Evolutionary conservation across 2,888 invertebrate genomes (phyloP), one percentile per base, ranked within the genome.

Genomic region (Chironomus tentans): DNA sequence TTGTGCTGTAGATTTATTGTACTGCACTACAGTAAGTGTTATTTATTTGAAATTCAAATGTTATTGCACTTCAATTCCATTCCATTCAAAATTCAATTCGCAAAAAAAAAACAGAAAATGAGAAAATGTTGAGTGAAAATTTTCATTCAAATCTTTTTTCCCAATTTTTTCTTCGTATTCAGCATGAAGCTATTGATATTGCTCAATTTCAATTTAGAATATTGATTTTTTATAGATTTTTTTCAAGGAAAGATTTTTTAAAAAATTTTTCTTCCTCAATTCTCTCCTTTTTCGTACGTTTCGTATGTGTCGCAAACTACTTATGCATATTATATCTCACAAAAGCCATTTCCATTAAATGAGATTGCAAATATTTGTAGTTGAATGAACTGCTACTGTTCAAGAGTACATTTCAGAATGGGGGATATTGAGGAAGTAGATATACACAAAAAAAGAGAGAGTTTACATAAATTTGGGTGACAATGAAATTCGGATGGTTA

Each of bases 161-260:
- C 38, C 38, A 38, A 38, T 38, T 38, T 38, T 10, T 38, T 38
- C 38, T 38, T 38, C 38, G 10, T 38, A 38, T 38, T 38, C 38
- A 38, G 38, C 38, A 38, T 38, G 10, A 38, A 21, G 65, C 65
- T n/a, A 65, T 65, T 65, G 65, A 65, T 65, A 65, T 65, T 65
- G 65, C 65, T 65, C 65, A 21, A 65, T 65, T 65, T 65, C 65
- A 65, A 65, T 65, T 65, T 65, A 65, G 65, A 65, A 65, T 24
- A 65, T 24, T 22, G 65, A 65, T 65, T 65, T 65, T 24, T 21
- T 22, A 13, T 22, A 22, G 18, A 5, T 65, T 65, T 65, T 15
- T 56, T 15, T 56, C 4, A n/a, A 50, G 50, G 50, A 50, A n/a
- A 50, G 7, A 50, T 28, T 28, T 28, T 6, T 28, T 4, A 4